Evolutionary conservation across 2,797 vertebrate species (phyloP), one percentile per base, ranked within the genome.

Genomic region (Antennarius maculatus): DNA sequence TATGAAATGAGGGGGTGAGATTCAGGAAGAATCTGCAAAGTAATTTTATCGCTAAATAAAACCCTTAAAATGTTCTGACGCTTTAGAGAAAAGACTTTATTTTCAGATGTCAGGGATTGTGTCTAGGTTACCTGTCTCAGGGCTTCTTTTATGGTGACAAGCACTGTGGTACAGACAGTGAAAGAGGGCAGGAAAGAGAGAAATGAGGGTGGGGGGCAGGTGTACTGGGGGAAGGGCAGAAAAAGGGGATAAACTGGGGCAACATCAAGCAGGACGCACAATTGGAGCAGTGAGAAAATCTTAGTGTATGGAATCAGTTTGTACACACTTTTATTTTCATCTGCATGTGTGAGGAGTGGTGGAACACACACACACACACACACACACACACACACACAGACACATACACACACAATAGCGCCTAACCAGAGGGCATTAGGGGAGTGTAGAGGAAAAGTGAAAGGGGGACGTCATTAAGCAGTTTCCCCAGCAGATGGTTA

Each of bases 401-500:
- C 66, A 53, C 27, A 60, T 45, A 67, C 71, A 81, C 61, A 72
- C 61, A 66, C 60, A 60, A 18, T 43, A 61, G 47, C 71, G 42
- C 80, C 61, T 54, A 66, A 60, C 61, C 61, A 76, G 54, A 73
- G 69, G 74, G 72, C 43, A 56, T 54, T 54, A 42, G 37, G 54
- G 64, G 58, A 74, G 60, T 66, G 74, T 52, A 37, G 59, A 69
- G 57, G 54, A 62, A 77, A 69, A 73, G 57, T 5, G 71, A 80
- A 74, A 28, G 61, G 74, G 73, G 81, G 74, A 69, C 81, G 80
- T 91, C 86, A 90, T 91, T 92, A 92, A 82, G 82, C 75, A 81
- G 83, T 86, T 86, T 87, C 73, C 74, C 81, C 89, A 85, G 84
- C 92, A 94, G 92, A 94, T 94, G 92, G 92, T 83, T 88, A 83